Base-by-base conservation (phyloP, 1,140 invertebrate genomes). In the Megalonaias nervosa region DNA sequence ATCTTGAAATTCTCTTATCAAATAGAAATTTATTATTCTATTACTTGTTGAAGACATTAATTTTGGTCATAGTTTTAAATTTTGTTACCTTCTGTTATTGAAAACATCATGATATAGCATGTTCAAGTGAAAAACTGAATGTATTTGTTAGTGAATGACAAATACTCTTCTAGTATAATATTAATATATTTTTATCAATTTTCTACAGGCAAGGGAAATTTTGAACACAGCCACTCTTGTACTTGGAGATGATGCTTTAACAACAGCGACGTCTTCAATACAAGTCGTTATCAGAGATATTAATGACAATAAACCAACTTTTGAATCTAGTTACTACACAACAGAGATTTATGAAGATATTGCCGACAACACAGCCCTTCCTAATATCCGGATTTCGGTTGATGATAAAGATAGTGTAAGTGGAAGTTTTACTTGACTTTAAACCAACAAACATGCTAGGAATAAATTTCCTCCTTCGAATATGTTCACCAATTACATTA, bases 191-290 rank as follows among this genome's bases (percentile, higher is more conserved):
- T n/a, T n/a, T 31, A 17, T 21, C 16, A 23, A 31, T 31, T 17
- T 65, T 48, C 60, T 71, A 15, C 26, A 77, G 75, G 75, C 75
- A 3, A 71, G 75, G 67, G 75, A 77, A 67, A 71, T 77, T 14
- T 71, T 60, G 16, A 19, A 48, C 38, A 48, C 0, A 9, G 9
- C 38, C 38, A 48, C 38, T 48, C 38, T 48, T 6, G 0, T 5
- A 48, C 38, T 48, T 48, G 38, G 38, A 48, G 38, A 48, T 48
- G 38, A 48, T 48, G 38, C 38, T 48, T 48, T 11, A 0, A 48
- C 38, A 48, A 48, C 38, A 58, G n/a, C 17, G 9, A 31, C 9
- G 0, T 21, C 5, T 38, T 19, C n/a, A 31, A 31, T 71, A 17
- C 13, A 5, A 6, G 38, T 77, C 16, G 14, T 31, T 11, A 77